Evolutionary conservation across 2,888 invertebrate species (phyloP), one percentile per base, ranked within the genome.

Genomic region (Therioaphis trifolii): DNA sequence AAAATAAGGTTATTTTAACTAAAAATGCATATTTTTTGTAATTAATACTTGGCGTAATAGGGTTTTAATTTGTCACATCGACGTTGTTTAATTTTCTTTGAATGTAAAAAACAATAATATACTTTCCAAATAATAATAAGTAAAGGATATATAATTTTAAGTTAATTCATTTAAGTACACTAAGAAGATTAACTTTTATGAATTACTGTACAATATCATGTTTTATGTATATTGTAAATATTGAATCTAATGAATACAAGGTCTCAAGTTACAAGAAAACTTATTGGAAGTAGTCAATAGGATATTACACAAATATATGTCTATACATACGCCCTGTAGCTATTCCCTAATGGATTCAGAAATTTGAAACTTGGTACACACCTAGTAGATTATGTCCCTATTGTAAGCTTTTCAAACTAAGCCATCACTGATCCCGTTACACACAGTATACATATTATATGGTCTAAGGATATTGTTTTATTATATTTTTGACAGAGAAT

Each of bases 321-420:
- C 2, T 4, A 9, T 18, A 7, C 46, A n/a, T 35, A 43, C 18
- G 29, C 18, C 58, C 43, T 29, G 29, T 29, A 24, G 72, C 80
- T 82, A 82, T 82, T 82, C 80, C 80, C 80, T 82, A 82, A 82
- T 82, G 80, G 80, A 82, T 82, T 82, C 61, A 21, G 80, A 82
- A 82, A 82, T 72, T 61, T 9, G 80, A 82, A 63, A 82, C 80
- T 63, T n/a, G 58, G 63, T 46, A 63, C 72, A 72, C 63, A 82
- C 80, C 72, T 82, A 46, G 55, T 58, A 68, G 40, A 69, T 27
- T 40, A 40, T 7, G 68, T 55, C 71, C 46, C 27, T 11, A 58
- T 71, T 71, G 58, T 80, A 12, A 66, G 77, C 46, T 58, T 80
- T 29, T 21, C 46, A 1, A 43, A 71, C 79, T 9, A 11, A 52